Percentiles rank a stretch among this genome's conserved stretches.
Evolutionary conservation across 1,140 invertebrate genomes (phyloP).

Genomic region (Apocrypta bakeri): DNA sequence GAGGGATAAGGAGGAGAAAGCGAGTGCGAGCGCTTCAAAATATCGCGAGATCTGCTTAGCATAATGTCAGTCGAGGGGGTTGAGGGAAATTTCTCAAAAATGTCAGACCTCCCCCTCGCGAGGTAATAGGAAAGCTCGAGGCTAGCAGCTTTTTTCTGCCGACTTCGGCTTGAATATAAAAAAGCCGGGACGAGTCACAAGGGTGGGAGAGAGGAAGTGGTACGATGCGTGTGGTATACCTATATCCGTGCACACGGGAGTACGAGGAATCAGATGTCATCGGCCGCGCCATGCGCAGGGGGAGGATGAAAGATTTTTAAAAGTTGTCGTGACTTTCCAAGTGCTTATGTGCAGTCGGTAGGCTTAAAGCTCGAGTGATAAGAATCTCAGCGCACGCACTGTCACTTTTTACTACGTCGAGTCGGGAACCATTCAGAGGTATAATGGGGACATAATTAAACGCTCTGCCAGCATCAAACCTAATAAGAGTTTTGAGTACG

Average conservation of each 20-base stretch:
- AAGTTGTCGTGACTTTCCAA: background rate
- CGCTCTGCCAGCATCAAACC: conserved; percentile 28
- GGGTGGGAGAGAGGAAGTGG: background rate
- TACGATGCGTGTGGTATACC: background rate
- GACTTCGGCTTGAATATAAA: conserved; percentile 6
- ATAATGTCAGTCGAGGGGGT: conserved; percentile 66
- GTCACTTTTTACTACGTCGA: conserved; percentile 12
- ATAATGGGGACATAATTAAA: conserved; percentile 36
- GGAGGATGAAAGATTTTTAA: conserved; percentile 2
- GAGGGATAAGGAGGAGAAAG: conserved; percentile 47
- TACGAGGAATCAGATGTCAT: background rate
- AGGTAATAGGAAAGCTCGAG: background rate
- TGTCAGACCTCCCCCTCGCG: conserved; percentile 61
- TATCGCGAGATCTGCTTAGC: conserved; percentile 68
- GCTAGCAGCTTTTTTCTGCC: conserved; percentile 12
- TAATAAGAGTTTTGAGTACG: conserved; percentile 9
- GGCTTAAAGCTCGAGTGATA: background rate
- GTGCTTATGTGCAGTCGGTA: background rate
- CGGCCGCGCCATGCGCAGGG: background rate
- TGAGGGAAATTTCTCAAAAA: conserved; percentile 69
- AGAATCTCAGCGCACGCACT: background rate
- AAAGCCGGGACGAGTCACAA: background rate
- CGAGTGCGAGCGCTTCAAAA: conserved; percentile 60
- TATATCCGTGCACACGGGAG: background rate
- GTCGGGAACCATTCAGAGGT: background rate